Conservation (phyloP, 1,140 invertebrate genomes). For the Meloidogyne floridensis region DNA sequence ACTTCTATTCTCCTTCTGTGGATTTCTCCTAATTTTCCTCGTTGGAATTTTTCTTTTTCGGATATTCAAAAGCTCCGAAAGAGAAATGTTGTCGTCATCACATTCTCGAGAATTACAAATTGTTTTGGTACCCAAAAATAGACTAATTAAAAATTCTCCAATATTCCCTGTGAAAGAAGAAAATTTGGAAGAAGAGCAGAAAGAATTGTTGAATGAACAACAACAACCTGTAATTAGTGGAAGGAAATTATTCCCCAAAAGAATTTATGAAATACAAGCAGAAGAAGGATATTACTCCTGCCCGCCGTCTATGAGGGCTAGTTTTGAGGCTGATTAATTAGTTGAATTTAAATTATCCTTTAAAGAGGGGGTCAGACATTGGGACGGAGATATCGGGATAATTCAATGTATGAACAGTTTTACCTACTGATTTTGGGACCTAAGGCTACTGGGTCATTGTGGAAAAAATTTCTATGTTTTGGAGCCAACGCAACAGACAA, state of each 20-base stretch:
- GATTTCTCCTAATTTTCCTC: slow-evolving; percentile 19
- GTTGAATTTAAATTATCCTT: no score
- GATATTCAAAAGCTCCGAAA: not conserved
- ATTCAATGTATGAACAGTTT: no score
- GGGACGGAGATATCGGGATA: no score
- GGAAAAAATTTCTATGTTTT: no score
- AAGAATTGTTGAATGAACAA: not conserved
- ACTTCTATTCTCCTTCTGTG: slow-evolving; percentile 14
- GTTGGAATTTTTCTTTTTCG: slow-evolving; percentile 14
- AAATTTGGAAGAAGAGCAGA: not conserved
- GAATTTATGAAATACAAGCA: slow-evolving; percentile 28
- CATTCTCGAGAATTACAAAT: slow-evolving; percentile 13
- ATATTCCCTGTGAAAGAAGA: not conserved
- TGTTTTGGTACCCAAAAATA: slow-evolving; percentile 21
- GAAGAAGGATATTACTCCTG: slow-evolving; percentile 26
- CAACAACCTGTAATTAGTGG: not conserved
- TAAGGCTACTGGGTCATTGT: no score
- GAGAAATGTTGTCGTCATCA: not conserved
- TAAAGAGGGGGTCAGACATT: no score
- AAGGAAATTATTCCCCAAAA: not conserved
- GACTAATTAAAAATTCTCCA: not conserved
- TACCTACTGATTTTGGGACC: no score
- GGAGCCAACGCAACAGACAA: no score
- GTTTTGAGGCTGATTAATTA: slow-evolving; percentile 23
- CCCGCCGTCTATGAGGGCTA: slow-evolving; percentile 25